phyloP scores from a whole-genome alignment of 2,113 vertebrate species.

The Penelope pileata region DNA sequence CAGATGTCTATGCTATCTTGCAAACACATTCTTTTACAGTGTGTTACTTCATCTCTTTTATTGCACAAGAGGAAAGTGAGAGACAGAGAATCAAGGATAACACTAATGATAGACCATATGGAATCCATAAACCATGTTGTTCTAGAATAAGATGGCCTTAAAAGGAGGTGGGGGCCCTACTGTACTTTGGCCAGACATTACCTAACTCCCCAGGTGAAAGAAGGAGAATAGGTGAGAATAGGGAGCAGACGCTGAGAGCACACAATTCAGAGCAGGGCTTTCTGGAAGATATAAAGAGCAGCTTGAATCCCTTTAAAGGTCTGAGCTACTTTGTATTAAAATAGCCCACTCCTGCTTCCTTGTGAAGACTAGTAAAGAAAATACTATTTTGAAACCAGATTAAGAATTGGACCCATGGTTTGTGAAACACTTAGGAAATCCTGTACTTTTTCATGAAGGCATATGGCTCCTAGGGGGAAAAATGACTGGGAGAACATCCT shows the following conservation, averaged over 20 bases:
- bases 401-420: not conserved
- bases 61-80: constrained; percentile 45
- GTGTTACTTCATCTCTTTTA: constrained; percentile 61
- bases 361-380: not conserved
- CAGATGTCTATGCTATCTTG: constrained; percentile 58
- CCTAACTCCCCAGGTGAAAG: constrained; percentile 54
- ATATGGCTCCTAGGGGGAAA: not conserved
- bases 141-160: constrained; percentile 32
- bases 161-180: not conserved
- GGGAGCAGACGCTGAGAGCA: constrained; percentile 12
- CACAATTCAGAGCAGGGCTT: not conserved
- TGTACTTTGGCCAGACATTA: constrained; percentile 54
- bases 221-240: constrained; percentile 57
- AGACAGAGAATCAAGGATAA: constrained; percentile 54
- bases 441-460: not conserved
- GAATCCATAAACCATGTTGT: constrained; percentile 66
- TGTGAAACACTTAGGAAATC: not conserved
- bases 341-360: not conserved
- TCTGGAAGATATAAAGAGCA: constrained; percentile 58
- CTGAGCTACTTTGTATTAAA: not conserved
- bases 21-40: constrained; percentile 66
- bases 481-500: not conserved
- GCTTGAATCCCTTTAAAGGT: not conserved
- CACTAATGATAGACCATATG: constrained; percentile 44
- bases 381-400: not conserved